phyloP scores from a whole-genome alignment of 2,797 vertebrate genomes.

The Gallinago solitaria region DNA sequence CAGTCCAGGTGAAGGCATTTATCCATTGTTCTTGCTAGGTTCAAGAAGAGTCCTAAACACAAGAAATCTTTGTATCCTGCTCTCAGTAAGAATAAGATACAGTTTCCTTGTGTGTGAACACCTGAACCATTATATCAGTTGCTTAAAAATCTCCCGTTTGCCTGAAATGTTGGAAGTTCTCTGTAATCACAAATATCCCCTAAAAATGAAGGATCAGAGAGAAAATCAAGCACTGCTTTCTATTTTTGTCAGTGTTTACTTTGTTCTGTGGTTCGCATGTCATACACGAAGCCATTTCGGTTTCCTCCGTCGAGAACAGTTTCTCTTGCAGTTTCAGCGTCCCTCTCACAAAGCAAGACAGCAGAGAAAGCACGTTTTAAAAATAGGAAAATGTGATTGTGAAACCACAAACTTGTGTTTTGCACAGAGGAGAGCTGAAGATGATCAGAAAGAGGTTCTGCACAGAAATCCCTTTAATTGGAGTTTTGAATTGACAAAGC shows the following conservation, averaged over 20 bases:
- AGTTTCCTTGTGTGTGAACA: background rate
- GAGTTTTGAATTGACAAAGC: slow-evolving; percentile 26
- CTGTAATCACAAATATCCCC: slow-evolving; percentile 27
- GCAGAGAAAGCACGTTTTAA: slow-evolving; percentile 53
- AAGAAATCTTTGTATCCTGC: slow-evolving; percentile 17
- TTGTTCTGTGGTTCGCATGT: slow-evolving; percentile 10
- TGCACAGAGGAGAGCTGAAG: background rate
- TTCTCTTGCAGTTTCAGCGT: slow-evolving; percentile 61
- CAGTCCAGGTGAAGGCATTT: background rate
- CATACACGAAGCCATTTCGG: slow-evolving; percentile 3
- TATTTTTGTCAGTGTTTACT: slow-evolving; percentile 51
- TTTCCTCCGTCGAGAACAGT: slow-evolving; percentile 37
- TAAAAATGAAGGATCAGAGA: slow-evolving; percentile 46
- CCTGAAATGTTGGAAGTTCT: slow-evolving; percentile 30
- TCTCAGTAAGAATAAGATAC: slow-evolving; percentile 25
- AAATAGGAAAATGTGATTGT: slow-evolving; percentile 68
- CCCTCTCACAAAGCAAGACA: slow-evolving; percentile 8
- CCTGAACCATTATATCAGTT: slow-evolving; percentile 13
- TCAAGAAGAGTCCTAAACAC: slow-evolving; percentile 7
- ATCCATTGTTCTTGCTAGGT: background rate
- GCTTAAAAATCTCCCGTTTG: slow-evolving; percentile 14
- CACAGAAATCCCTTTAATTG: slow-evolving; percentile 26
- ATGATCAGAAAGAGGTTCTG: background rate
- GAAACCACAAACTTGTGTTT: slow-evolving; percentile 45
- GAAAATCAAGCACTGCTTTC: slow-evolving; percentile 43